A percentile compares a stretch with the other conserved stretches of the same genome.
Evolutionary conservation across 2,888 invertebrate genomes (phyloP).

Genomic region (Lasioglossum pauxillum): DNA sequence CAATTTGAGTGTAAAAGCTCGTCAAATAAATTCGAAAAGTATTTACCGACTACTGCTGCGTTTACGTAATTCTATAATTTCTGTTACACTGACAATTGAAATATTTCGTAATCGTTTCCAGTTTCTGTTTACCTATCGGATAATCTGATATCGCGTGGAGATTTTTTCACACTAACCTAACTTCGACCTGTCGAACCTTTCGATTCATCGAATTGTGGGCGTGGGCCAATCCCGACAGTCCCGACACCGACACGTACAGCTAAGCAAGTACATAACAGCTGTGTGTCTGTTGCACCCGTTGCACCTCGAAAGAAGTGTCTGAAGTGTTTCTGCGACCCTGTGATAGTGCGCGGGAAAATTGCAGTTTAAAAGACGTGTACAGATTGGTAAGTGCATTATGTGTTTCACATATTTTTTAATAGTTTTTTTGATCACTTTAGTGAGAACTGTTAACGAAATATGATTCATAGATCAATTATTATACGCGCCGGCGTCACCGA

Average conservation of each 20-base stretch:
- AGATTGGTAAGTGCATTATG: slow-evolving; percentile 18
- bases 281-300: background rate
- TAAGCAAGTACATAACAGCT: background rate
- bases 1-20: background rate
- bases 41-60: background rate
- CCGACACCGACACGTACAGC: background rate
- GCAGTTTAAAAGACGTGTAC: background rate
- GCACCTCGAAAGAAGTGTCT: background rate
- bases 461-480: slow-evolving; percentile 10
- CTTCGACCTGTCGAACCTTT: background rate
- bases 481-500: background rate
- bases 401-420: background rate
- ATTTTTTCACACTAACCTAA: background rate
- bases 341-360: slow-evolving; percentile 19
- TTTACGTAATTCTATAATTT: background rate
- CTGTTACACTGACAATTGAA: background rate
- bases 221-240: background rate
- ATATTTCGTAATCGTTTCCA: background rate
- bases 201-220: slow-evolving; percentile 23
- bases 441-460: background rate
- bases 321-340: background rate
- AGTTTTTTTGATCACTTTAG: background rate
- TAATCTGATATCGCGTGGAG: too few species aligned
- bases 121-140: background rate
- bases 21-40: background rate